Base-by-base conservation (phyloP, 1,140 invertebrate species). In the Drosophila lini region DNA sequence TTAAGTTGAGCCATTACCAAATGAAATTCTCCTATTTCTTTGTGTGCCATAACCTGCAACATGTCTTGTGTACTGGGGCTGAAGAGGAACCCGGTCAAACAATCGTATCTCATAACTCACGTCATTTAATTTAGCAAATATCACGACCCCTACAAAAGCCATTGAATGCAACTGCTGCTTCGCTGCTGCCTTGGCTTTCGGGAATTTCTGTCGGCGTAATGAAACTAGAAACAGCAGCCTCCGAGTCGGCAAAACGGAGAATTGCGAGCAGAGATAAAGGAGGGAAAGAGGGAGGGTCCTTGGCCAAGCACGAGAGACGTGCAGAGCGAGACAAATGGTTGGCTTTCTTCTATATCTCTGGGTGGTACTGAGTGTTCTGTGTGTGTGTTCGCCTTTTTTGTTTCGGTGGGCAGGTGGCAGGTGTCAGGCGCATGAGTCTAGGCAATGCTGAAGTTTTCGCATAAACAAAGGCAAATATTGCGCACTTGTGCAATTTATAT, bases 401-500 rank as follows among this genome's bases (percentile, higher is more conserved):
- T 74, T 83, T 83, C 31, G 71, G 71, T 84, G 80, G 84, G 80
- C 83, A 88, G 83, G 80, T 88, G 84, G 84, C 83, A 88, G 83
- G 80, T 88, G 84, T 89, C 80, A 80, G 84, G 80, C 63, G 65
- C 76, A 80, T 56, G 79, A 53, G 57, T 60, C 64, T 62, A 53
- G 71, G 81, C 79, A 59, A 64, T 78, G 83, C 68, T 89, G 69
- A 84, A 89, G 84, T 88, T 88, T 88, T 88, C 83, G 84, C 84
- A 89, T 89, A 89, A 89, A 89, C 84, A 89, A 89, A 89, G 81
- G 84, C 89, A 91, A 91, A 91, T 91, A 91, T 91, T 91, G 89
- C 80, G 89, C 89, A 91, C 89, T 91, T 91, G 89, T 91, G 89
- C 90, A 91, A 90, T 91, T 91, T 91, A 91, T 91, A 91, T 89